phyloP scores from a whole-genome alignment of 2,888 invertebrate genomes.

The Phaonia tiefii region DNA sequence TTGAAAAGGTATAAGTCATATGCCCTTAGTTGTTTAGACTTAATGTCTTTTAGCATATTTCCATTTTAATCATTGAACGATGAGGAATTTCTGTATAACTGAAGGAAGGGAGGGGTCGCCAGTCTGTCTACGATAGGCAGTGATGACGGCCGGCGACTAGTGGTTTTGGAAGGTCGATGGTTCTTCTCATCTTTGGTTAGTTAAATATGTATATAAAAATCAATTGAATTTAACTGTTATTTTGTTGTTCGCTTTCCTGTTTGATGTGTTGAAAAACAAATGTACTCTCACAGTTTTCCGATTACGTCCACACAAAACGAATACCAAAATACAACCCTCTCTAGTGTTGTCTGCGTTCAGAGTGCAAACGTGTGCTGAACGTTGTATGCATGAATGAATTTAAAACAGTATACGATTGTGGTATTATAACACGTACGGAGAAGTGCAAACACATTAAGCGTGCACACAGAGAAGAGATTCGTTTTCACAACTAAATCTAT shows the following conservation, averaged over 20 bases:
- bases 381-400: slow-evolving; percentile 36
- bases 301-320: slow-evolving; percentile 9
- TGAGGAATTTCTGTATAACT: slow-evolving; percentile 18
- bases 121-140: background rate
- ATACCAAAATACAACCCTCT: slow-evolving; percentile 10
- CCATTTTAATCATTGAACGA: background rate
- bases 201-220: slow-evolving; percentile 52
- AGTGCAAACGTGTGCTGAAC: slow-evolving; percentile 37
- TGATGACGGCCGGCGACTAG: background rate
- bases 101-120: background rate
- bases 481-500: too few species aligned
- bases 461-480: too few species aligned
- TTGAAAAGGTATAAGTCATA: too few species aligned
- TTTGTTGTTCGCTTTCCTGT: slow-evolving; percentile 42
- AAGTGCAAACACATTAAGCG: background rate
- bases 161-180: slow-evolving; percentile 14
- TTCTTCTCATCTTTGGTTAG: background rate
- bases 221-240: slow-evolving; percentile 53
- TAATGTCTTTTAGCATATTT: slow-evolving; percentile 53
- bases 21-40: slow-evolving; percentile 9
- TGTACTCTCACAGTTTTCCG: slow-evolving; percentile 13
- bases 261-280: slow-evolving; percentile 27
- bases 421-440: background rate
- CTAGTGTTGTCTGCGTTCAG: slow-evolving; percentile 44
- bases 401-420: background rate